A percentile compares a stretch with the other conserved stretches of the same genome.
These are phyloP conservation scores for Dasyprocta punctata DNA, from an alignment of 2,113 vertebrate genomes.

Conservation along the genomic window DNA sequence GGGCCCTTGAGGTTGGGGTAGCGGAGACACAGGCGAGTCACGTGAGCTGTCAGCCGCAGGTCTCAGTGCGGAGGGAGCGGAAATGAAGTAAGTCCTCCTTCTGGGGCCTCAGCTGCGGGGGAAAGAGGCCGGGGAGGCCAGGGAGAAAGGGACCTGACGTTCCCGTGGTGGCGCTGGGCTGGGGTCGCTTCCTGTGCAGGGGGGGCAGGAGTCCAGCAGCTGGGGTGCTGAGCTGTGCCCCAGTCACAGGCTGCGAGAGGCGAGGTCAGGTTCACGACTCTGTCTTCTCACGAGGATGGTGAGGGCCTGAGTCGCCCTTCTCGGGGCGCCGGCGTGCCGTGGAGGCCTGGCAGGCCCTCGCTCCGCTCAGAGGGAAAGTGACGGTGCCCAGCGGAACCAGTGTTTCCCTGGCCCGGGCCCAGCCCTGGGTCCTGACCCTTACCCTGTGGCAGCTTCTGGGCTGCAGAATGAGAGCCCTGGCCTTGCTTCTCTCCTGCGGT, in stretches of 20 bases:
- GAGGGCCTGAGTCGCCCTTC: neutral
- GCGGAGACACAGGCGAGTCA: neutral
- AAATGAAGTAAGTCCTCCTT: neutral
- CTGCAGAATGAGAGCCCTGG: neutral
- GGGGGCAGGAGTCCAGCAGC: neutral
- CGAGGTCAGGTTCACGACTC: neutral
- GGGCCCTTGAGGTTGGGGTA: rapidly evolving
- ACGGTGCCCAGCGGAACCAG: neutral
- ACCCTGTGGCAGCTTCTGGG: neutral
- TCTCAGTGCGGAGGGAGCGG: neutral
- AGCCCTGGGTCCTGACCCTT: neutral
- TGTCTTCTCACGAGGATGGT: neutral
- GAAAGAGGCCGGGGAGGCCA: neutral
- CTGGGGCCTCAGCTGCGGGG: neutral
- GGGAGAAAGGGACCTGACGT: neutral
- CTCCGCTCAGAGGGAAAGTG: neutral
- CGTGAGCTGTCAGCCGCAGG: neutral
- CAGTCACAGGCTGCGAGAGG: neutral
- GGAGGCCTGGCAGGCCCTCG: neutral
- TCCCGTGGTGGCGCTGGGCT: rapidly evolving
- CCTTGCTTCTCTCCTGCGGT: neutral
- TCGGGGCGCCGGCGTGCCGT: rapidly evolving
- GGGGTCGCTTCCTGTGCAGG: neutral
- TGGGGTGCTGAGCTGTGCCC: neutral
- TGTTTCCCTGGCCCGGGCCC: neutral